Conservation (phyloP, 1,140 invertebrate genomes). For the Lysiphlebus fabarum region DNA sequence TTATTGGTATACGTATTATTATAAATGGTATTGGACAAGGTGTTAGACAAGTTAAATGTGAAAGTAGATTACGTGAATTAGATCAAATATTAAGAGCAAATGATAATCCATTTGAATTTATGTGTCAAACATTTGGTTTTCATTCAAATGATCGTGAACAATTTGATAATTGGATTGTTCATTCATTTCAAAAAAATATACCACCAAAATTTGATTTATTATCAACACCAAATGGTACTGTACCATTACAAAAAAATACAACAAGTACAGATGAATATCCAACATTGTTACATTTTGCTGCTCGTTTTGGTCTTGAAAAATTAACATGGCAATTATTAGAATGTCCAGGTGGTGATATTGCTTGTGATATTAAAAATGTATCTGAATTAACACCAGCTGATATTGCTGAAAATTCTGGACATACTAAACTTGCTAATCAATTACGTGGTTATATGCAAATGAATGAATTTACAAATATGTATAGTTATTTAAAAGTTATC, state of each 20-base stretch:
- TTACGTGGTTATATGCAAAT: slow-evolving; percentile 74
- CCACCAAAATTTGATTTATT: slow-evolving; percentile 76
- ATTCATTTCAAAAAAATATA: slow-evolving; percentile 76
- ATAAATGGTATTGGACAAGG: slow-evolving; percentile 76
- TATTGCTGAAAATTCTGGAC: slow-evolving; percentile 70
- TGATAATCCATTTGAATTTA: slow-evolving; percentile 79
- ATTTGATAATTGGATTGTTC: slow-evolving; percentile 76
- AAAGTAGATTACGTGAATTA: slow-evolving; percentile 75
- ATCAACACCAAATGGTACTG: slow-evolving; percentile 48
- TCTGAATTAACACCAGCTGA: slow-evolving; percentile 76
- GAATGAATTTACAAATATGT: slow-evolving; percentile 80
- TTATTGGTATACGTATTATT: slow-evolving; percentile 74
- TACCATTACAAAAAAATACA: slow-evolving; percentile 41
- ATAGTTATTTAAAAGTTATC: slow-evolving; percentile 78
- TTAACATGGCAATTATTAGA: slow-evolving; percentile 78
- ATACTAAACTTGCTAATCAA: slow-evolving; percentile 67
- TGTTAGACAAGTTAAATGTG: slow-evolving; percentile 77
- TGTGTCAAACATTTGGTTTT: slow-evolving; percentile 82
- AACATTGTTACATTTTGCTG: slow-evolving; percentile 83
- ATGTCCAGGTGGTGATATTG: slow-evolving; percentile 75
- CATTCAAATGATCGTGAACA: slow-evolving; percentile 72
- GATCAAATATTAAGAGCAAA: slow-evolving; percentile 74
- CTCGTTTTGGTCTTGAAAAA: slow-evolving; percentile 78
- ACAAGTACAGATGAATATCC: slow-evolving; percentile 75
- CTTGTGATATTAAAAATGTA: slow-evolving; percentile 74